Evolutionary conservation across 2,113 vertebrate genomes (phyloP).

Genomic region (Gallinago jamesoni): DNA sequence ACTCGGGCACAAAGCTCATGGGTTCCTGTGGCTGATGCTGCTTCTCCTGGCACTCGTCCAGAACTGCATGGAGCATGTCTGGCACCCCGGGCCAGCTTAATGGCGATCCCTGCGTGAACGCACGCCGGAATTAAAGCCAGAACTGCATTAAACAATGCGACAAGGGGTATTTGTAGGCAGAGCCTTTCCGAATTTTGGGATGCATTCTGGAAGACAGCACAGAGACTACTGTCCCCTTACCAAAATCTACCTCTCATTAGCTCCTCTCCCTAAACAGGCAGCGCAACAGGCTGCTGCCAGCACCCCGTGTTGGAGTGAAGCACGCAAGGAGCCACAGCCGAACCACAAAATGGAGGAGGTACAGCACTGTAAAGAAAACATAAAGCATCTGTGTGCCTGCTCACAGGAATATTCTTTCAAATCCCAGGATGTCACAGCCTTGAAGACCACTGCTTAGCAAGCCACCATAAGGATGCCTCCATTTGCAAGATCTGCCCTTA

Average conservation of each 20-base stretch:
- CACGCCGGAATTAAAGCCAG: accelerated
- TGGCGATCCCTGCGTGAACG: accelerated
- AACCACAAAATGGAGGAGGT: not conserved
- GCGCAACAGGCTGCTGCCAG: not conserved
- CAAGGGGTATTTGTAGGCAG: not conserved
- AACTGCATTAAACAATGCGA: accelerated
- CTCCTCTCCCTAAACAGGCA: not conserved
- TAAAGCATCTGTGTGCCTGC: not conserved
- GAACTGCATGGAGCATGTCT: not conserved
- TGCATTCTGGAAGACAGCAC: not conserved
- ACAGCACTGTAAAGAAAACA: not conserved
- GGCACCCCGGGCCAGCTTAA: not conserved
- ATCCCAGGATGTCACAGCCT: not conserved
- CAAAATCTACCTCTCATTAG: not conserved
- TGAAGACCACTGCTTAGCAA: not conserved
- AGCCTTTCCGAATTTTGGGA: not conserved
- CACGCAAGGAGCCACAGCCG: not conserved
- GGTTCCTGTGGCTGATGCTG: not conserved
- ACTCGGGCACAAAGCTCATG: not conserved
- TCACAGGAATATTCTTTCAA: not conserved
- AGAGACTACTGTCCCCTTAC: not conserved
- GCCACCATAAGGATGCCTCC: not conserved
- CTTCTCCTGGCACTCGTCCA: conserved; percentile 12
- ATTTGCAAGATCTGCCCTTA: not conserved
- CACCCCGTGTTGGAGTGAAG: not conserved